Percentiles rank a stretch among this genome's conserved stretches.
phyloP scores from a whole-genome alignment of 2,113 vertebrate genomes.

The Onychostruthus taczanowskii region DNA sequence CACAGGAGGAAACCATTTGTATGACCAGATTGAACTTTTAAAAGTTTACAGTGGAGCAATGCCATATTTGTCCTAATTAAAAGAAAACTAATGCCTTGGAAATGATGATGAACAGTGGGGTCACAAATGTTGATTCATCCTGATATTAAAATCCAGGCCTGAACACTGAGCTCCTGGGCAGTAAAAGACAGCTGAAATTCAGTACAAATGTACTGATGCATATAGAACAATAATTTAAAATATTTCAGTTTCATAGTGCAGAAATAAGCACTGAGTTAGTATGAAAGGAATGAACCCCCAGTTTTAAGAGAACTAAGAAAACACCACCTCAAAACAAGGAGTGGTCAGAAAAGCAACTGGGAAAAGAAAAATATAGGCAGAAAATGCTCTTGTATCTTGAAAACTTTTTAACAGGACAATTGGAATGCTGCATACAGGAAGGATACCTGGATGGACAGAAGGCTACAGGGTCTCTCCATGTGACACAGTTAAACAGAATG shows the following conservation, averaged over 20 bases:
- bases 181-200: background rate
- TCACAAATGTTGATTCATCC: background rate
- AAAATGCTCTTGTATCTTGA: background rate
- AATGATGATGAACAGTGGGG: background rate
- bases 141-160: background rate
- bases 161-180: background rate
- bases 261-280: background rate
- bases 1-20: background rate
- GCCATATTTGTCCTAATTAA: background rate
- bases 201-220: background rate
- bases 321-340: background rate
- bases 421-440: background rate
- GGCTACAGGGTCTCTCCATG: background rate
- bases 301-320: background rate
- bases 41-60: background rate
- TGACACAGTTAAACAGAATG: background rate
- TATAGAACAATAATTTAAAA: background rate
- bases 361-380: background rate
- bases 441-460: background rate
- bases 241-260: background rate
- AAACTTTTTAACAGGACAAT: background rate
- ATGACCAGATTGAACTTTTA: background rate
- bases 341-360: background rate
- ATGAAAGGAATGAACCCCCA: background rate
- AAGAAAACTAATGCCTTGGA: background rate